phyloP scores from a whole-genome alignment of 2,888 invertebrate species.

The Galerucella calmariensis region DNA sequence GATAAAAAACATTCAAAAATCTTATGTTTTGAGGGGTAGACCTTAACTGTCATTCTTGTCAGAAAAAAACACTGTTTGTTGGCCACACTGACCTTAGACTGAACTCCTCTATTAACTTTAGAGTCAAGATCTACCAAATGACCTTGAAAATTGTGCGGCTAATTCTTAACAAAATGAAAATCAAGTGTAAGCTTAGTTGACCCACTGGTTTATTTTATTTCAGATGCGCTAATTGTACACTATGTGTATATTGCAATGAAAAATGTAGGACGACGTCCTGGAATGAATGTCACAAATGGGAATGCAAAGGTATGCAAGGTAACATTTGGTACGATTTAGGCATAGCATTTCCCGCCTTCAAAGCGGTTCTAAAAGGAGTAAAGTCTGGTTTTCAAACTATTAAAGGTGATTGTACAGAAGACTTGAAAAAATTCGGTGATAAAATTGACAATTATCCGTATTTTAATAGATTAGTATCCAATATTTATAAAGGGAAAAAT shows the following conservation, averaged over 20 bases:
- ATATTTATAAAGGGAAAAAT: conserved; percentile 75
- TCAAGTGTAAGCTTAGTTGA: no score
- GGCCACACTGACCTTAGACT: no score
- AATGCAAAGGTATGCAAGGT: conserved; percentile 75
- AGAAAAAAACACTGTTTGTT: no score
- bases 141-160: no score
- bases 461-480: conserved; percentile 78
- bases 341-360: conserved; percentile 82
- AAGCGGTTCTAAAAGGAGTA: conserved; percentile 71
- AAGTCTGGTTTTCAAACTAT: conserved; percentile 61
- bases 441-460: conserved; percentile 69
- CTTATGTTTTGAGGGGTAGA: no score
- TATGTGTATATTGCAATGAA: conserved; percentile 76
- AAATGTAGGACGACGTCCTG: conserved; percentile 71
- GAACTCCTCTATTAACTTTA: no score
- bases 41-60: no score
- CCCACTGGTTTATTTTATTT: conserved; percentile 40
- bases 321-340: conserved; percentile 78
- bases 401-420: conserved; percentile 60
- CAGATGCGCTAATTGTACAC: conserved; percentile 76
- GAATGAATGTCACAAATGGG: conserved; percentile 74
- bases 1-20: no score
- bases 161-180: no score
- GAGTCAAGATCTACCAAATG: no score
- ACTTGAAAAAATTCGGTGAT: conserved; percentile 64